A percentile compares a stretch with the other conserved stretches of the same genome.
Conservation (phyloP, 2,113 vertebrate genomes). For the Pteronura brasiliensis region DNA sequence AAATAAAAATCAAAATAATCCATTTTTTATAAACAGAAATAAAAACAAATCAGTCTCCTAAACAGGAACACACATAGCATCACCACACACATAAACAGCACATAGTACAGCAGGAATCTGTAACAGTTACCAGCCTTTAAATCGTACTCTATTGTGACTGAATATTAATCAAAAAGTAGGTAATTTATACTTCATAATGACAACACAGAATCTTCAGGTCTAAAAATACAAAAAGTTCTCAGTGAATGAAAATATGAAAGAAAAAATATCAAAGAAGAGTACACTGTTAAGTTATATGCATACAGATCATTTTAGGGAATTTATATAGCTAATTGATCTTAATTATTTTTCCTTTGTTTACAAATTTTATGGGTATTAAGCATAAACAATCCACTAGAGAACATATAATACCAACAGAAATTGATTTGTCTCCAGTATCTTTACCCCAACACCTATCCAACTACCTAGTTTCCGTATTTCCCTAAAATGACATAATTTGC, state of each 20-base stretch:
- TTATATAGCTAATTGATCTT: neutral
- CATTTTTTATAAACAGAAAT: neutral
- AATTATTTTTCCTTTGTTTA: slow-evolving; percentile 12
- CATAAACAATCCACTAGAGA: neutral
- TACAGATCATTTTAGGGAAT: neutral
- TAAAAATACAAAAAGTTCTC: neutral
- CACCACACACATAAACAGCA: neutral
- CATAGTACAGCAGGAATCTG: neutral
- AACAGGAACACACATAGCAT: neutral
- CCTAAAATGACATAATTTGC: neutral
- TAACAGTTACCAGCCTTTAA: neutral
- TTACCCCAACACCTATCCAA: neutral
- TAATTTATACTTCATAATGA: neutral
- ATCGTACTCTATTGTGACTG: neutral
- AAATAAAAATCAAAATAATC: neutral
- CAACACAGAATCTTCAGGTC: slow-evolving; percentile 21
- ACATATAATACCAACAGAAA: neutral
- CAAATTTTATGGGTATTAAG: slow-evolving; percentile 2
- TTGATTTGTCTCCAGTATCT: neutral
- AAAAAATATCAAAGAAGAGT: neutral
- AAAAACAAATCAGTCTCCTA: neutral
- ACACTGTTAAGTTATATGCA: neutral
- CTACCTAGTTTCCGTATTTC: neutral
- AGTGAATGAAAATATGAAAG: slow-evolving; percentile 9
- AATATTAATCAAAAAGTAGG: neutral